phyloP scores from a whole-genome alignment of 2,888 invertebrate species.

The Mesorhabditis sp. region DNA sequence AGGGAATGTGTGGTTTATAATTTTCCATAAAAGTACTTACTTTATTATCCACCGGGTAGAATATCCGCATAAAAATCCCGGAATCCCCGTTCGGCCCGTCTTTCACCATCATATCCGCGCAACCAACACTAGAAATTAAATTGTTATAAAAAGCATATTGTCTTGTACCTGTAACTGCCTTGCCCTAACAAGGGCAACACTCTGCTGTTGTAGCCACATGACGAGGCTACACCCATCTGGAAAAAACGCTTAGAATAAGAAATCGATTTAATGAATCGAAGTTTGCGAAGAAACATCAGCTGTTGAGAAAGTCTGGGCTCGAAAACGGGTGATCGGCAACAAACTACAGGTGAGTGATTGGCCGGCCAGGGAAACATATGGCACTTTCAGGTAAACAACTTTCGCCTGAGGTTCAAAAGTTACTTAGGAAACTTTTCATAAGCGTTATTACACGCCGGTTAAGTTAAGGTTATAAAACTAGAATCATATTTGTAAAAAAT shows the following conservation, averaged over 20 bases:
- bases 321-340: neutral
- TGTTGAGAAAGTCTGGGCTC: neutral
- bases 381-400: too few relatives aligned
- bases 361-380: too few relatives aligned
- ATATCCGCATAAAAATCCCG: constrained; percentile 66
- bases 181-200: neutral
- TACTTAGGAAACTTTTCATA: too few relatives aligned
- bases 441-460: too few relatives aligned
- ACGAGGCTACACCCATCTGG: neutral
- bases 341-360: neutral
- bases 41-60: constrained; percentile 65
- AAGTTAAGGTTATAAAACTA: too few relatives aligned
- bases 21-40: constrained; percentile 1
- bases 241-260: neutral
- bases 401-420: too few relatives aligned
- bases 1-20: too few relatives aligned
- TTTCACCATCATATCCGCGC: constrained; percentile 66
- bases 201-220: neutral
- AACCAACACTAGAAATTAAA: constrained; percentile 65
- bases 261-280: neutral
- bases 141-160: neutral
- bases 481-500: too few relatives aligned
- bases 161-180: neutral
- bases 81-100: constrained; percentile 59
- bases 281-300: neutral